phyloP scores from a whole-genome alignment of 64 coral and sea anemone genomes.

The Exaiptasia diaphana region DNA sequence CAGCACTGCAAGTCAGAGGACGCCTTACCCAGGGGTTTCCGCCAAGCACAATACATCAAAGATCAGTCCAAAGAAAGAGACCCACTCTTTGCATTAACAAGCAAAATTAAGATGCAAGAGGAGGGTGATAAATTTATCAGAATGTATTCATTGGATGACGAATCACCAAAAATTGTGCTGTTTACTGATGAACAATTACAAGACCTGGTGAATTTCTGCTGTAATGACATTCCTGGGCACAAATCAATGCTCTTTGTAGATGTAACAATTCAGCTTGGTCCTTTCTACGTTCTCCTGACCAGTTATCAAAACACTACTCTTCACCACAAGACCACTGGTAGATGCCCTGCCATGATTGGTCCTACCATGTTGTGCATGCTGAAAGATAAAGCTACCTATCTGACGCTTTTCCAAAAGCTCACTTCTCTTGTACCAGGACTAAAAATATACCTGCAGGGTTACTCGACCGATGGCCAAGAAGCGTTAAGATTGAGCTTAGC shows the following conservation, averaged over 20 bases:
- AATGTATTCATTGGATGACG: slow-evolving; percentile 8
- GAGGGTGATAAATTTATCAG: slow-evolving; percentile 21
- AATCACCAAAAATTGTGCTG: slow-evolving; percentile 18
- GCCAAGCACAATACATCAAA: slow-evolving; percentile 36
- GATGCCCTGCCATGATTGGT: slow-evolving; percentile 4
- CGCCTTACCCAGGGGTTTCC: background rate
- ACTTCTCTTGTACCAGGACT: slow-evolving; percentile 16
- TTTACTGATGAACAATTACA: slow-evolving; percentile 48
- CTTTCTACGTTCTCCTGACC: slow-evolving; percentile 24
- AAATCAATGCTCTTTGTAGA: slow-evolving; percentile 24
- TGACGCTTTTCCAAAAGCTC: slow-evolving; percentile 50
- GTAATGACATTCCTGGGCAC: slow-evolving; percentile 29
- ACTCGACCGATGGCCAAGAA: slow-evolving; percentile 22
- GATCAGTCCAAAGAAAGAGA: background rate
- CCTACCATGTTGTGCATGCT: slow-evolving; percentile 43
- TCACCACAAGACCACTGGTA: background rate
- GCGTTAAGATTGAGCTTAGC: slow-evolving; percentile 17
- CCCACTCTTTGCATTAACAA: slow-evolving; percentile 7
- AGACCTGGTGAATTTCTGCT: slow-evolving; percentile 51
- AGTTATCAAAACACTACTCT: slow-evolving; percentile 36
- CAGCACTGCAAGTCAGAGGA: slow-evolving; percentile 7
- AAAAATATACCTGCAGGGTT: slow-evolving; percentile 33
- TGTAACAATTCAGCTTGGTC: slow-evolving; percentile 33
- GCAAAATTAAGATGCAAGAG: slow-evolving; percentile 1
- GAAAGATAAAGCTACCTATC: slow-evolving; percentile 51